Base-by-base conservation (phyloP, 1,140 invertebrate genomes). In the Coptotermes formosanus region DNA sequence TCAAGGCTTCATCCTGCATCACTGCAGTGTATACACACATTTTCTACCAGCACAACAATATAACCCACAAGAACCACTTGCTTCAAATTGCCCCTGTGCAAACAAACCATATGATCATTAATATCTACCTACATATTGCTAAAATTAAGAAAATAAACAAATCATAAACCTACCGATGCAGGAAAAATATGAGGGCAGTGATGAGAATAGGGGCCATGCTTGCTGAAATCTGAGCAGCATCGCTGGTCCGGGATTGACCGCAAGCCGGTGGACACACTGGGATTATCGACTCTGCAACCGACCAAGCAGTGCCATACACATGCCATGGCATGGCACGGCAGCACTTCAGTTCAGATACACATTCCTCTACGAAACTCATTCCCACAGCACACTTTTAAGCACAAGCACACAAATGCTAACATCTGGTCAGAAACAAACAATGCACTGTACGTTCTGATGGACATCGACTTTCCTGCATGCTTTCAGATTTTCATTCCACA, bases 181-280 rank as follows among this genome's bases (percentile, higher is more conserved):
- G 87, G 84, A 89, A 88, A 86, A 88, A 85, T 87, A 91, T 86
- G 85, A 90, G 86, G 84, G 90, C 87, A 86, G 91, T 88, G 75
- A 92, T 89, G 86, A 93, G 88, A 82, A 92, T 87, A 87, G 92
- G 87, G 81, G 89, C 89, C 87, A 93, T 87, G 16, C 90, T 91
- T n/a, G 88, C 87, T 3, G 87, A 85, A 25, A 89, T 88, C 23
- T 90, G 89, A 52, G 52, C 91, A 82, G 93, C 94, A 85, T 92
- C 91, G 88, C 92, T 94, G 89, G 93, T 95, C 85, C 93, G 92
- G 84, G 93, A 93, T 91, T 95, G 94, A 69, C 95, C 96, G 92
- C 97, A 98, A 89, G 97, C 97, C 88, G 97, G 97, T 88, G 97
- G 97, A 90, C 97, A 98, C 89, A 98, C 95, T 87, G 97, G 97